These are phyloP conservation scores for Anthrax anthrax DNA, from an alignment of 2,888 invertebrate genomes.

Conservation along the genomic window DNA sequence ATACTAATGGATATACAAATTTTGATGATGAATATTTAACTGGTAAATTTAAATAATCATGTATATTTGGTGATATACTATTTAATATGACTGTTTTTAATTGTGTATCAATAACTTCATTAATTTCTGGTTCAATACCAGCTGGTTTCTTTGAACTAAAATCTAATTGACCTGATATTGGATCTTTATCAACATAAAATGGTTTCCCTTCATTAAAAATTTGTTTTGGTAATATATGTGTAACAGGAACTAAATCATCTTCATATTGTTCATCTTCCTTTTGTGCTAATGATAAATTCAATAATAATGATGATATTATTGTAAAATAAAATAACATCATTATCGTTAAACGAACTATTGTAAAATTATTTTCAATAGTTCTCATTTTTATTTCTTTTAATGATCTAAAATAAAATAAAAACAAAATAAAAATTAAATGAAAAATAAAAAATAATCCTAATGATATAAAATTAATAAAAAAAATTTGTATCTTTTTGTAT, in stretches of 20 bases:
- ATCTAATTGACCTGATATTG: constrained; percentile 48
- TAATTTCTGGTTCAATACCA: constrained; percentile 27
- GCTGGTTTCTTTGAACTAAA: constrained; percentile 41
- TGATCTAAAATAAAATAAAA: no score
- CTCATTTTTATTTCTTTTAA: no score
- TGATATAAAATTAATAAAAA: no score
- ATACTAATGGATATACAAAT: constrained; percentile 53
- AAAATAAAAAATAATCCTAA: no score
- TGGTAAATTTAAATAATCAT: constrained; percentile 52
- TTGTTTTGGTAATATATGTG: constrained; percentile 37
- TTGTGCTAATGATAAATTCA: neutral
- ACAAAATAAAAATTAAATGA: no score
- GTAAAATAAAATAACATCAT: no score
- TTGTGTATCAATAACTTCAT: constrained; percentile 34
- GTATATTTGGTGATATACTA: constrained; percentile 46
- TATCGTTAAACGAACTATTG: no score
- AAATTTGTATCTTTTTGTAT: no score
- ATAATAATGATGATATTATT: neutral
- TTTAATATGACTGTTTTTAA: constrained; percentile 43
- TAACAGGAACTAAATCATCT: constrained; percentile 27
- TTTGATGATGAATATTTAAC: constrained; percentile 53
- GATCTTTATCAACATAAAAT: constrained; percentile 54
- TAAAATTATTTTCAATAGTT: no score
- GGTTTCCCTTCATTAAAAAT: constrained; percentile 55
- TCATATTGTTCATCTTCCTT: constrained; percentile 11